Evolutionary conservation across 2,113 vertebrate genomes (phyloP).

Genomic region (Zingel zingel): DNA sequence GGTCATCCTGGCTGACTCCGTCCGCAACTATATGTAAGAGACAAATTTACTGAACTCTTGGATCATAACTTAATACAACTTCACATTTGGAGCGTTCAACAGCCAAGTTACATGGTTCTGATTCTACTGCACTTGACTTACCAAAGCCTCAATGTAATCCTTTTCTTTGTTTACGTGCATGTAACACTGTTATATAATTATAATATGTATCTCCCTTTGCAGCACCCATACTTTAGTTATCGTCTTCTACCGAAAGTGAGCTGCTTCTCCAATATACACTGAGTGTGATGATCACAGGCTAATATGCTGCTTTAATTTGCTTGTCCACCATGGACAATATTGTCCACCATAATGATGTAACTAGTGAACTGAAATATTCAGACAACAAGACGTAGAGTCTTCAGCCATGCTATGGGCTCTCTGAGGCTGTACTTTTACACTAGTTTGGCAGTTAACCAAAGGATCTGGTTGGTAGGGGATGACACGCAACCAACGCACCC

Average conservation of each 20-base stretch:
- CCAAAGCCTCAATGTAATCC: neutral
- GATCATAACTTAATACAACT: neutral
- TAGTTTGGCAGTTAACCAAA: no score
- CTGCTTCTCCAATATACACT: no score
- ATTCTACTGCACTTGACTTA: neutral
- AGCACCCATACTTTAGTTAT: neutral
- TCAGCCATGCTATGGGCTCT: no score
- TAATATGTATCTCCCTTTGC: neutral
- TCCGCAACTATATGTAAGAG: conserved; percentile 95
- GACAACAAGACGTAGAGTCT: no score
- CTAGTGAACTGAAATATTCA: no score
- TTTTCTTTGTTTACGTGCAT: neutral
- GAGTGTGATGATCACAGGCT: no score
- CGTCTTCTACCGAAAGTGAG: neutral
- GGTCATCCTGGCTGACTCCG: conserved; percentile 91
- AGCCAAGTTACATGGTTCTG: neutral
- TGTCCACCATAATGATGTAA: no score
- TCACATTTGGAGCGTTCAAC: neutral
- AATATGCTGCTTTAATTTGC: no score
- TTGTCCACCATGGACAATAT: no score
- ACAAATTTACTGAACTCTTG: conserved; percentile 7
- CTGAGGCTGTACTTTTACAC: no score
- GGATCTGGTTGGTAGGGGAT: no score
- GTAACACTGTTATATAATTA: neutral
- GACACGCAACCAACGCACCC: no score